Evolutionary conservation across 2,888 invertebrate species (phyloP).

Genomic region (Helobdella robusta): DNA sequence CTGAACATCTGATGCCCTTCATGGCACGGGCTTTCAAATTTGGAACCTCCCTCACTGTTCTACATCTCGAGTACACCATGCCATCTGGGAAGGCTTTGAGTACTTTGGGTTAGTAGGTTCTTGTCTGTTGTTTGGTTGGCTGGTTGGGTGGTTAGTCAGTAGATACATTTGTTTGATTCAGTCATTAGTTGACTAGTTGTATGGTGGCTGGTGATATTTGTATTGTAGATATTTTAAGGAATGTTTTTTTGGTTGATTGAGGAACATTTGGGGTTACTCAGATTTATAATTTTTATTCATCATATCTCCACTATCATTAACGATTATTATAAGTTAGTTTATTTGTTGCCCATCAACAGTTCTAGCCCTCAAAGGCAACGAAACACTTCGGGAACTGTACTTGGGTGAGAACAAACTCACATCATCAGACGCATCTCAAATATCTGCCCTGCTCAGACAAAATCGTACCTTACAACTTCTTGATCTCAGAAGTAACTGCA

Average conservation of each 20-base stretch:
- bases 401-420: conserved; percentile 71
- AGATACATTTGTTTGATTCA: too few relatives aligned
- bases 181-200: neutral
- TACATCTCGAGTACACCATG: conserved; percentile 68
- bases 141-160: neutral
- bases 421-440: conserved; percentile 65
- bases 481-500: conserved; percentile 65
- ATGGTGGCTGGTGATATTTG: neutral
- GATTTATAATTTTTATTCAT: too few relatives aligned
- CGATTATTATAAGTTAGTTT: too few relatives aligned
- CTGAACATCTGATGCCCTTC: conserved; percentile 63
- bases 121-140: neutral
- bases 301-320: too few relatives aligned
- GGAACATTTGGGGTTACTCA: neutral
- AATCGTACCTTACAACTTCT: conserved; percentile 69
- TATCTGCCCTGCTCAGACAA: conserved; percentile 64
- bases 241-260: neutral
- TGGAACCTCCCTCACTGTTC: conserved; percentile 62
- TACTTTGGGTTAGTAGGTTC: conserved; percentile 56
- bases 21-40: conserved; percentile 64
- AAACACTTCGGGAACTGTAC: conserved; percentile 65
- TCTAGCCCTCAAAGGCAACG: conserved; percentile 68
- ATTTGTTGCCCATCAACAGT: conserved; percentile 55
- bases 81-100: conserved; percentile 66
- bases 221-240: neutral